These are phyloP conservation scores for Pseudorectes ferrugineus DNA, from an alignment of 2,113 vertebrate genomes.

Conservation along the genomic window DNA sequence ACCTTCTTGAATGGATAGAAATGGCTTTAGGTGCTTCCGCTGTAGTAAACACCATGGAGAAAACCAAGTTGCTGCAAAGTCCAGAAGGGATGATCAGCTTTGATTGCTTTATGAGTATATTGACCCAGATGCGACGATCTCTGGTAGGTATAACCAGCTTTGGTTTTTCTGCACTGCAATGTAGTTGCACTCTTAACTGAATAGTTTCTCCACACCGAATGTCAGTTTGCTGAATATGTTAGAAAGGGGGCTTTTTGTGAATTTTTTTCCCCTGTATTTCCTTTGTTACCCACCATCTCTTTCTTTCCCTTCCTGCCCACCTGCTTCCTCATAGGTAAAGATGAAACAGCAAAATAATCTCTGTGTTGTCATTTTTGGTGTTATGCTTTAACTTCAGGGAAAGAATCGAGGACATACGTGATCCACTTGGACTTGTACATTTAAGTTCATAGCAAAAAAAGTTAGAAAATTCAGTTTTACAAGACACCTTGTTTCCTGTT, in stretches of 20 bases:
- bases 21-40: conserved; percentile 93
- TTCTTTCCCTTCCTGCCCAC: background rate
- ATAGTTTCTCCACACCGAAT: background rate
- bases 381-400: background rate
- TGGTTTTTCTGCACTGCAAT: background rate
- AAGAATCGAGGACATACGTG: background rate
- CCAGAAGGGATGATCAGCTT: conserved; percentile 94
- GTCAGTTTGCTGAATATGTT: background rate
- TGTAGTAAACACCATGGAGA: conserved; percentile 87
- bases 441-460: background rate
- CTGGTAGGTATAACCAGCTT: conserved; percentile 76
- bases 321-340: background rate
- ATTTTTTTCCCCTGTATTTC: background rate
- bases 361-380: background rate
- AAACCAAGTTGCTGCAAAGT: conserved; percentile 72
- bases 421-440: background rate
- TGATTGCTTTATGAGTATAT: conserved; percentile 95
- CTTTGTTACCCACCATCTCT: background rate
- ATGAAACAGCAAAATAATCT: background rate
- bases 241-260: accelerated
- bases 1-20: conserved; percentile 92
- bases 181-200: background rate
- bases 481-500: background rate
- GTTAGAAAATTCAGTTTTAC: background rate
- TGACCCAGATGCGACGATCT: conserved; percentile 97